These are phyloP conservation scores for Neogale vison DNA, from an alignment of 2,113 vertebrate genomes.

Conservation along the genomic window DNA sequence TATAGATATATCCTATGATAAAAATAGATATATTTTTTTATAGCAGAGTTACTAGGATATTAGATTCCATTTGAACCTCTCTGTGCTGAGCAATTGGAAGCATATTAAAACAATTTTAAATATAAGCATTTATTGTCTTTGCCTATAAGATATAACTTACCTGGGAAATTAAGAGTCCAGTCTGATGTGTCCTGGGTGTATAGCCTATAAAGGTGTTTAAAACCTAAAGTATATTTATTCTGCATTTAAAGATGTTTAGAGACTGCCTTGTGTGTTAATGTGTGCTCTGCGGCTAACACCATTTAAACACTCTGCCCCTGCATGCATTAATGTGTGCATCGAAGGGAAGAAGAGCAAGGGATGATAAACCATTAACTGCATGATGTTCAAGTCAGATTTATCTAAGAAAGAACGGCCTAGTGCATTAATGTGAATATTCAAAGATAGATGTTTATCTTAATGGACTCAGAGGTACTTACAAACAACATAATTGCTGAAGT, in stretches of 20 bases:
- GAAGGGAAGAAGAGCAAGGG: conserved; percentile 62
- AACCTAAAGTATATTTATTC: conserved; percentile 73
- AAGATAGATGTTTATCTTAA: conserved; percentile 84
- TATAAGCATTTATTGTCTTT: conserved; percentile 42
- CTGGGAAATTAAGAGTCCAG: conserved; percentile 41
- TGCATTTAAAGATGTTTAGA: conserved; percentile 76
- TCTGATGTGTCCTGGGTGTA: conserved; percentile 46
- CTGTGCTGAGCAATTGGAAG: conserved; percentile 18
- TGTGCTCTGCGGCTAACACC: conserved; percentile 66
- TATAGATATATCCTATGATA: neutral
- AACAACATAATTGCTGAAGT: conserved; percentile 79
- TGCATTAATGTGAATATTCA: conserved; percentile 82
- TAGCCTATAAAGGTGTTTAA: conserved; percentile 57
- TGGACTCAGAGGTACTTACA: conserved; percentile 81
- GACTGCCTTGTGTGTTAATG: conserved; percentile 68
- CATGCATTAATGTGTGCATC: conserved; percentile 70
- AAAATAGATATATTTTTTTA: conserved; percentile 19
- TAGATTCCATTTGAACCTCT: conserved; percentile 42
- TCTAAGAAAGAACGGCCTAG: conserved; percentile 76
- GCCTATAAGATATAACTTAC: conserved; percentile 26
- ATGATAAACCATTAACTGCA: conserved; percentile 61
- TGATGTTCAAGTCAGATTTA: conserved; percentile 72
- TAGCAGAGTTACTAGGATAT: neutral
- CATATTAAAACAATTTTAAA: conserved; percentile 54
- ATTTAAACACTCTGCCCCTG: conserved; percentile 68